These are phyloP conservation scores for Sciurus carolinensis DNA, from an alignment of 2,797 vertebrate species.

Conservation along the genomic window DNA sequence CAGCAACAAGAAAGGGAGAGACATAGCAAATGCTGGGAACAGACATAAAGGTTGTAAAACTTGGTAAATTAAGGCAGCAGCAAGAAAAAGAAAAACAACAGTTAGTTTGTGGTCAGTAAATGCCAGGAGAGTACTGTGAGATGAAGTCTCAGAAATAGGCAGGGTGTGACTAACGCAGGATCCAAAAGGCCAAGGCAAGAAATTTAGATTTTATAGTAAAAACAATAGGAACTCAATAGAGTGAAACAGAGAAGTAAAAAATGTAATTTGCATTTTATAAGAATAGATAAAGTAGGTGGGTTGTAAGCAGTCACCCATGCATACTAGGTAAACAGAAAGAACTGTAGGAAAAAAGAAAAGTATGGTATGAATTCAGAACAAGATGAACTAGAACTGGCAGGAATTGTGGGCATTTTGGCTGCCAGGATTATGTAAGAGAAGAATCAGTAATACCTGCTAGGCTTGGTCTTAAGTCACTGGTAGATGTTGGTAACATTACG, in stretches of 20 bases:
- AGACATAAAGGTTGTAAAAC: background rate
- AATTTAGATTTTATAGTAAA: constrained; percentile 33
- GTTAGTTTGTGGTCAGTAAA: background rate
- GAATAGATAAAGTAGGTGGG: background rate
- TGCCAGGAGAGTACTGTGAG: background rate
- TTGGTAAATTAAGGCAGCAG: background rate
- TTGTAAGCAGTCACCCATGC: background rate
- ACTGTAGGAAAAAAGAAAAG: background rate
- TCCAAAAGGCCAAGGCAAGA: background rate
- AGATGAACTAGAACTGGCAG: background rate
- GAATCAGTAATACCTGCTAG: background rate
- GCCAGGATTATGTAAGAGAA: background rate
- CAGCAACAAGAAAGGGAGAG: background rate
- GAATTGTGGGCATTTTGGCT: background rate
- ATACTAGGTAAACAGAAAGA: background rate
- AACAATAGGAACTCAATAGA: background rate
- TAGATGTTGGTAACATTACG: background rate
- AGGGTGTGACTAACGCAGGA: background rate
- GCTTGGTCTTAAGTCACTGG: background rate
- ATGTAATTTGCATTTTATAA: constrained; percentile 11
- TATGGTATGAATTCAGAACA: background rate
- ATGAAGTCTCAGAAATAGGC: background rate
- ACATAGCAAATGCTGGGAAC: background rate
- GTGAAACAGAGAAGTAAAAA: background rate
- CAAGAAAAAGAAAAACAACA: background rate